A percentile compares a stretch with the other conserved stretches of the same genome.
phyloP scores from a whole-genome alignment of 2,888 invertebrate genomes.

The Leptinotarsa tumamoca region DNA sequence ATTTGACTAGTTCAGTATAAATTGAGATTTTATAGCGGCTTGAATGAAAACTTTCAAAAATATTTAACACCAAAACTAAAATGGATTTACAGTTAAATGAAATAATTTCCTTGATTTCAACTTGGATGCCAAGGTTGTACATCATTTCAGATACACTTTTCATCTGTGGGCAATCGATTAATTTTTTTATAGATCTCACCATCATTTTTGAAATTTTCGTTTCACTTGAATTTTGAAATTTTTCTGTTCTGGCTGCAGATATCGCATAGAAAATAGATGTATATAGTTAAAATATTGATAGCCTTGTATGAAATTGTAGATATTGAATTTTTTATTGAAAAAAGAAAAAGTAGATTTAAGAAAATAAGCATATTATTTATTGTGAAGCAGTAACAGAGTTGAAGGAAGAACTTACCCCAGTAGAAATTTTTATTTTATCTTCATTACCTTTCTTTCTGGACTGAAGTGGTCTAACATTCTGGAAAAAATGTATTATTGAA shows the following conservation, averaged over 20 bases:
- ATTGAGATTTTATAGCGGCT: constrained; percentile 44
- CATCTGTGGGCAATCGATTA: background rate
- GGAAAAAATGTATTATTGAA: background rate
- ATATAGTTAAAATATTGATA: constrained; percentile 55
- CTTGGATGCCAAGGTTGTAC: constrained; percentile 7
- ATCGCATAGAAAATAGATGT: constrained; percentile 48
- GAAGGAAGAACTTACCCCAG: constrained; percentile 46
- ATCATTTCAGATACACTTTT: constrained; percentile 1
- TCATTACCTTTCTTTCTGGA: background rate
- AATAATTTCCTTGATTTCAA: background rate
- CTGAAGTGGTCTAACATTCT: background rate
- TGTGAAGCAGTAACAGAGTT: constrained; percentile 46
- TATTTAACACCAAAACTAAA: constrained; percentile 18
- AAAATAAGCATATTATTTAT: constrained; percentile 58
- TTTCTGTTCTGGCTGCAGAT: constrained; percentile 37
- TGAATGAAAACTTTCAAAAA: constrained; percentile 33
- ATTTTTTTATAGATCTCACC: constrained; percentile 18
- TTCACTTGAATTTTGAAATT: constrained; percentile 26
- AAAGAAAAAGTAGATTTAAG: constrained; percentile 42
- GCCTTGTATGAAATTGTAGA: constrained; percentile 61
- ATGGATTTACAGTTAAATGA: background rate
- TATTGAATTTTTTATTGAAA: constrained; percentile 61
- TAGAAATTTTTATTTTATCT: constrained; percentile 38
- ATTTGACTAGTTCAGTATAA: constrained; percentile 34
- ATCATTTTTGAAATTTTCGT: constrained; percentile 1